A percentile compares a stretch with the other conserved stretches of the same genome.
Evolutionary conservation across 2,113 vertebrate species (phyloP).

Genomic region (Phasianus colchicus): DNA sequence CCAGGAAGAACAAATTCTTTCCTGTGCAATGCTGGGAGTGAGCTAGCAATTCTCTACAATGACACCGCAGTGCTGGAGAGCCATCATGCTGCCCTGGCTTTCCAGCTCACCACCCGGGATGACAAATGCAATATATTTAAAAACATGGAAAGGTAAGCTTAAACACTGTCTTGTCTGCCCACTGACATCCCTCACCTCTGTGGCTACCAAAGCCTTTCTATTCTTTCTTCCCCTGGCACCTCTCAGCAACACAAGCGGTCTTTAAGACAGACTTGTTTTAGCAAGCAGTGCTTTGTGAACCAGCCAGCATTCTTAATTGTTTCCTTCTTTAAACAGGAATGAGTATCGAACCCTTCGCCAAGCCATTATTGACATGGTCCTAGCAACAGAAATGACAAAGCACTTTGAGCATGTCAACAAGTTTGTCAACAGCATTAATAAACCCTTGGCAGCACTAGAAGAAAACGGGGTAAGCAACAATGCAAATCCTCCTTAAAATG

Average conservation of each 20-base stretch:
- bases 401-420: slow-evolving; percentile 99
- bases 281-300: slow-evolving; percentile 29
- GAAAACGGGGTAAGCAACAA: slow-evolving; percentile 87
- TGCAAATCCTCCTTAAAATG: slow-evolving; percentile 11
- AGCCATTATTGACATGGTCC: slow-evolving; percentile 96
- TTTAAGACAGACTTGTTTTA: slow-evolving; percentile 1
- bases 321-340: slow-evolving; percentile 82
- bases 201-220: background rate
- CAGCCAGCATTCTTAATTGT: slow-evolving; percentile 23
- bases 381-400: slow-evolving; percentile 99
- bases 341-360: slow-evolving; percentile 95
- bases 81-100: slow-evolving; percentile 94
- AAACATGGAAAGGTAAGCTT: slow-evolving; percentile 91
- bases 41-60: slow-evolving; percentile 94
- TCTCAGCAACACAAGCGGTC: background rate
- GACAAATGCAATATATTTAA: slow-evolving; percentile 98
- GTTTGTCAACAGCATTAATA: slow-evolving; percentile 98
- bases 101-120: slow-evolving; percentile 92
- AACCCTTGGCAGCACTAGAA: slow-evolving; percentile 91
- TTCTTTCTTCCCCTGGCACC: background rate
- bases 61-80: slow-evolving; percentile 95
- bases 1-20: slow-evolving; percentile 96
- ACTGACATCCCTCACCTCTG: background rate
- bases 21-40: slow-evolving; percentile 94
- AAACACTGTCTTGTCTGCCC: background rate